phyloP scores from a whole-genome alignment of 2,113 vertebrate genomes.

The Thunnus thynnus region DNA sequence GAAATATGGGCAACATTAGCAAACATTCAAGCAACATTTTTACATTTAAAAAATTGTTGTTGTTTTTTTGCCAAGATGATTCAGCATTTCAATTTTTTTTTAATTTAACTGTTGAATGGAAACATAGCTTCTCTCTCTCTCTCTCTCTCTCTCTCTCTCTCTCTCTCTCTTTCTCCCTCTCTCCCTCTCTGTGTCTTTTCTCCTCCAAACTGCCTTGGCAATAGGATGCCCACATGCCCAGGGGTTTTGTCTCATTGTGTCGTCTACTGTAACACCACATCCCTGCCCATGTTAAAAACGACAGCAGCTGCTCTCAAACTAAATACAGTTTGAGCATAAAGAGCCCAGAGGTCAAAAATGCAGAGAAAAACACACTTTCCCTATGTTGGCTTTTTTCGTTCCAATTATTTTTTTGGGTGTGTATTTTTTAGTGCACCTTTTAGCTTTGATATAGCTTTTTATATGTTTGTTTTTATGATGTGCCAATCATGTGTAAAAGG shows the following conservation, averaged over 20 bases:
- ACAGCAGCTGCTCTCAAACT: constrained; percentile 83
- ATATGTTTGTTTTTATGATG: constrained; percentile 52
- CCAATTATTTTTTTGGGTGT: neutral
- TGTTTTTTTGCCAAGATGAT: neutral
- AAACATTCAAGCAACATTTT: neutral
- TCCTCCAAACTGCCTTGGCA: constrained; percentile 69
- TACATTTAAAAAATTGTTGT: neutral
- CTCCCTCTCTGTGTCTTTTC: constrained; percentile 14
- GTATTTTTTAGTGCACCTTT: constrained; percentile 54
- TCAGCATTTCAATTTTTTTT: neutral
- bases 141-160: constrained; percentile 22
- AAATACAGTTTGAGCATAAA: constrained; percentile 77
- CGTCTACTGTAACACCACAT: constrained; percentile 29
- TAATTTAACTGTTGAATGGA: constrained; percentile 43
- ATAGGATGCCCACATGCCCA: constrained; percentile 52
- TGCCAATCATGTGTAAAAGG: constrained; percentile 39
- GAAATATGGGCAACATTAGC: neutral
- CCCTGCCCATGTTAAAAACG: constrained; percentile 62
- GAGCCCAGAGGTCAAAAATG: constrained; percentile 89
- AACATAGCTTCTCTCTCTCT: constrained; percentile 43
- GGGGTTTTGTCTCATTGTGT: constrained; percentile 59
- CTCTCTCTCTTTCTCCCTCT: constrained; percentile 17
- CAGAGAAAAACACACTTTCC: constrained; percentile 73
- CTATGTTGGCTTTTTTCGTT: constrained; percentile 53
- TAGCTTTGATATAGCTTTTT: constrained; percentile 70